Evolutionary conservation across 2,888 invertebrate genomes (phyloP), one percentile per base, ranked within the genome.

Genomic region (Bellardia pandia): DNA sequence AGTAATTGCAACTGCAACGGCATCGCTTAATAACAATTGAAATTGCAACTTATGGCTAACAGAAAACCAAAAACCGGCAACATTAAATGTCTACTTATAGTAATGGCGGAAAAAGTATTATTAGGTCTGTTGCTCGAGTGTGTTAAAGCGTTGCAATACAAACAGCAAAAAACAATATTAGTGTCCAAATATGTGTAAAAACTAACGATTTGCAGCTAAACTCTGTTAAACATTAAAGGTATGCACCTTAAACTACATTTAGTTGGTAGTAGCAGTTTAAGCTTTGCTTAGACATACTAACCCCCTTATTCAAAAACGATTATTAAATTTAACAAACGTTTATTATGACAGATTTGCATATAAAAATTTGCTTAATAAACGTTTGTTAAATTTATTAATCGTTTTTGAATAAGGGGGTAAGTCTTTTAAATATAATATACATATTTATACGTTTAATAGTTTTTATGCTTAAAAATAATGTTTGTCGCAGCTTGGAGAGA

Each of bases 21-120:
- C 56, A 78, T 78, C 33, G 42, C n/a, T n/a, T 51, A 71, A 79
- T 14, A 80, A 64, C 71, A 64, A 72, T 80, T 64, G 74, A 48
- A 37, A 66, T 48, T 56, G 33, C 45, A 74, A 56, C 71, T 71
- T 72, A 56, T 74, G 45, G 7, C 37, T 30, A 37, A 14, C 9
- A 60, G 8, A 37, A 77, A 77, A 68, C 14, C 40, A 60, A 76
- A 76, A 53, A 30, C 7, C 69, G 74, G 51, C 76, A 72, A 60
- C 77, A 66, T 81, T 84, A 60, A 77, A 42, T 81, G 74, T 71
- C 62, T 84, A 69, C 48, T 23, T 72, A 62, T 69, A 77, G 72
- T 40, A 58, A 77, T 80, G 37, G 60, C 87, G 68, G 77, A 87
- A 87, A 58, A 80, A 80, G 60, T 81, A 80, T 80, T 77, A 48